Conservation (phyloP, 53 echinoderm and acorn worm species). For the Echinarachnius parma region DNA sequence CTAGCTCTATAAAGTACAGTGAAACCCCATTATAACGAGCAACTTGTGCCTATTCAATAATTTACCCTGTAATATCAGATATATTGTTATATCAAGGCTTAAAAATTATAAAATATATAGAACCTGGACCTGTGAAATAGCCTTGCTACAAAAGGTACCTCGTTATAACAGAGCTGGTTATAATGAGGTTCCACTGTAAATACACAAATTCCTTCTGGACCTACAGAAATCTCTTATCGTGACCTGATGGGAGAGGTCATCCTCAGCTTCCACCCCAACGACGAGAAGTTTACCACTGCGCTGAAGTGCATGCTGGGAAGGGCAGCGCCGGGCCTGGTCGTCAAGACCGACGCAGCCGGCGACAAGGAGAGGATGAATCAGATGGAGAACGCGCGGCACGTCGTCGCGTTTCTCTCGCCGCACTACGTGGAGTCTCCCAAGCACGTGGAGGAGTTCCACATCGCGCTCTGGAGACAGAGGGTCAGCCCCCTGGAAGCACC, state of each 20-base stretch:
- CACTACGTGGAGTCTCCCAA: slow-evolving; percentile 72
- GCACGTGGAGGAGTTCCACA: slow-evolving; percentile 85
- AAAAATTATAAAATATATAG: too few relatives aligned
- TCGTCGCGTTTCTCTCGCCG: slow-evolving; percentile 78
- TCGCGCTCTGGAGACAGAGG: slow-evolving; percentile 79
- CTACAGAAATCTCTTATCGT: not conserved
- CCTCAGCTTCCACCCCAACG: slow-evolving; percentile 48
- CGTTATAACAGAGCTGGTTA: too few relatives aligned
- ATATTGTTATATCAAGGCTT: too few relatives aligned
- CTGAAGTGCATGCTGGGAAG: slow-evolving; percentile 26
- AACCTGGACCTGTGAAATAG: too few relatives aligned
- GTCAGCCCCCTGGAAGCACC: slow-evolving; percentile 23
- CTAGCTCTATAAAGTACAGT: too few relatives aligned
- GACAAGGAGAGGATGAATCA: slow-evolving; percentile 61
- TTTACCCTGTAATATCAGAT: too few relatives aligned
- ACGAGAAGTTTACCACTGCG: slow-evolving; percentile 35
- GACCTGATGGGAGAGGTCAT: slow-evolving; percentile 36
- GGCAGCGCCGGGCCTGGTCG: slow-evolving; percentile 32
- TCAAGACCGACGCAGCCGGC: slow-evolving; percentile 22
- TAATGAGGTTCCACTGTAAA: too few relatives aligned
- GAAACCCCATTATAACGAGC: too few relatives aligned
- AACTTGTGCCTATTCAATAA: too few relatives aligned
- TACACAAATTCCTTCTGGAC: too few relatives aligned
- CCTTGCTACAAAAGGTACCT: too few relatives aligned
- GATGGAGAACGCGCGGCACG: slow-evolving; percentile 64